Conservation (phyloP, 2,797 vertebrate genomes). For the Myripristis murdjan region DNA sequence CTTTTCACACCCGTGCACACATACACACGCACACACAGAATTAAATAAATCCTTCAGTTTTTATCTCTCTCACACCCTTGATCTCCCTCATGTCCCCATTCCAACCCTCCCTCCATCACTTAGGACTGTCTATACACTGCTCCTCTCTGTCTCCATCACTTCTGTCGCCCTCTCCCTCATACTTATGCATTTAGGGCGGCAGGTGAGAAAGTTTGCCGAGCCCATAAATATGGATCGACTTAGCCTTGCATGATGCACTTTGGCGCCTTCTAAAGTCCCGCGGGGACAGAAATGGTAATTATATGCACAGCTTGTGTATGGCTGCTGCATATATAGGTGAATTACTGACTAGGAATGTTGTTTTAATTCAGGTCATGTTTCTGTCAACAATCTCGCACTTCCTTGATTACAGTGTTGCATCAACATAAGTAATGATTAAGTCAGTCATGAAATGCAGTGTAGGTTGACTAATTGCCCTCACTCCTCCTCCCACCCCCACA, state of each 20-base stretch:
- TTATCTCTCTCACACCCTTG: conserved; percentile 15
- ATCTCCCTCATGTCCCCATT: conserved; percentile 42
- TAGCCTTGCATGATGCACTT: conserved; percentile 50
- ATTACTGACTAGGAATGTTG: conserved; percentile 4
- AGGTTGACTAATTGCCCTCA: conserved; percentile 5
- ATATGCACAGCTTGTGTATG: conserved; percentile 1
- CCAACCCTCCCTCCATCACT: conserved; percentile 42
- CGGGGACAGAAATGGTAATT: conserved; percentile 38
- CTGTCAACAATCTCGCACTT: conserved; percentile 24
- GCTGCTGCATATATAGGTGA: conserved; percentile 13
- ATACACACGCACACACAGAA: conserved; percentile 14
- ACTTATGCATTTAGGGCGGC: conserved; percentile 28
- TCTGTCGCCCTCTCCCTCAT: conserved; percentile 27
- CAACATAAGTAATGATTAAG: conserved; percentile 28
- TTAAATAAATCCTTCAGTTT: conserved; percentile 50
- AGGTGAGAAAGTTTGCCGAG: conserved; percentile 45
- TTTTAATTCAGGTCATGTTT: conserved; percentile 37
- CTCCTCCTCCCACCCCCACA: not conserved
- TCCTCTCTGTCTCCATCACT: conserved; percentile 20
- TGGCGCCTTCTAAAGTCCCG: conserved; percentile 34
- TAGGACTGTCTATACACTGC: conserved; percentile 40
- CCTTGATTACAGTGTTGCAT: conserved; percentile 23
- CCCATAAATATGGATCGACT: conserved; percentile 65
- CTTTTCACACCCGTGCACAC: not conserved
- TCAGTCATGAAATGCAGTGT: conserved; percentile 27